Evolutionary conservation across 2,797 vertebrate species (phyloP), one percentile per base, ranked within the genome.

Genomic region (Oreochromis grahami): DNA sequence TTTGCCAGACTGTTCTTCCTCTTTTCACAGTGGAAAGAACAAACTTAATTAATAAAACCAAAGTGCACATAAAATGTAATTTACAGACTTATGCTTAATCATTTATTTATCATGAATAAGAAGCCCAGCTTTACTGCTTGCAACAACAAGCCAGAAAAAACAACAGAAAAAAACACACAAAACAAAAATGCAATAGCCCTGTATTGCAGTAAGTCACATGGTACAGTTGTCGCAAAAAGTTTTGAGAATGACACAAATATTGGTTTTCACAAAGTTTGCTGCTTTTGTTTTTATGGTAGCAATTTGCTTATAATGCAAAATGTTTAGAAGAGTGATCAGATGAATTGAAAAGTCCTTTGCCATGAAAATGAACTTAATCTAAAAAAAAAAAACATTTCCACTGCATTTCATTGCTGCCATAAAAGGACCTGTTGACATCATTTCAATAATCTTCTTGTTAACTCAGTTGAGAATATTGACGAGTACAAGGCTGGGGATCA

Each of bases 81-180:
- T 34, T 34, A 60, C 32, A 60, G 17, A 60, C 2, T 29, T 56
- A 3, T 11, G 17, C 56, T 34, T 58, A 58, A 6, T 58, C 5
- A 10, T 29, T 58, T 58, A 17, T 17, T 60, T 2, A 60, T 60
- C 56, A 60, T 60, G 6, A 36, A 60, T 2, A 60, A n/a, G 12
- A 2, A 60, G 56, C 56, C 56, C 56, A 60, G 15, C 15, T 34
- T 60, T 19, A 60, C 29, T 34, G 29, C 15, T 60, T 32, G 8
- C 29, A 58, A 7, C 56, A 60, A 32, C 32, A 36, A 60, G 9
- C 29, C 56, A 58, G 55, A 60, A 63, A 63, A 60, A 56, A 34
- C 13, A 43, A 43, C 12, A 43, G 3, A 10, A 9, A 9, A 32
- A 1, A 0, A 0, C 29, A 58, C 29, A 34, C 15, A 34, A 34